Percentiles rank a stretch among this genome's conserved stretches.
phyloP scores from a whole-genome alignment of 35 echinoderm and acorn worm genomes.

The Nesometra sesokonis region DNA sequence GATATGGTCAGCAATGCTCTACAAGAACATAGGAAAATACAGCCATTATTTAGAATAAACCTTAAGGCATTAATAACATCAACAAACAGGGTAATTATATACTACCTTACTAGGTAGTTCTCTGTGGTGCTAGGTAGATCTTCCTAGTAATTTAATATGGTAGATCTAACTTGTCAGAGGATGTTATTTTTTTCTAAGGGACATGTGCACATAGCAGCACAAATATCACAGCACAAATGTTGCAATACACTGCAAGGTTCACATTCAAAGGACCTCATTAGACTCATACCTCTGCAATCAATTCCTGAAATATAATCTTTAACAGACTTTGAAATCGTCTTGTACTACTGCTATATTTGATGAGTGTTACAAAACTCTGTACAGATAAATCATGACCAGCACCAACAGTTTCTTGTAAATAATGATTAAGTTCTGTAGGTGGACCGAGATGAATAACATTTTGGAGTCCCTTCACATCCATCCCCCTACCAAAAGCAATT shows the following conservation, averaged over 20 bases:
- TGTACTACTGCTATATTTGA: not conserved
- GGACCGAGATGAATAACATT: conserved; percentile 13
- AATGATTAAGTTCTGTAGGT: not conserved
- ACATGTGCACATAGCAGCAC: not conserved
- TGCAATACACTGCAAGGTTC: not conserved
- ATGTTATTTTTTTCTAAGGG: too few species aligned
- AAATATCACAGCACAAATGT: not conserved
- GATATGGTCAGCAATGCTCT: too few species aligned
- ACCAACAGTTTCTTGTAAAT: conserved; percentile 22
- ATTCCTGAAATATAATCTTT: not conserved
- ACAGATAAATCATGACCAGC: conserved; percentile 2
- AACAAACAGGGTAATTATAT: too few species aligned
- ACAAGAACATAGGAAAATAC: too few species aligned
- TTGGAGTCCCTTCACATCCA: conserved; percentile 12
- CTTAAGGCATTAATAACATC: too few species aligned
- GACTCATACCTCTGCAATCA: not conserved
- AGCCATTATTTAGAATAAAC: too few species aligned
- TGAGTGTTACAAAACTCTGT: not conserved
- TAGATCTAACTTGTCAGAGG: too few species aligned
- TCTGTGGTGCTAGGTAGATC: too few species aligned
- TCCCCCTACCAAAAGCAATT: conserved; percentile 27
- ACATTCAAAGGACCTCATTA: not conserved
- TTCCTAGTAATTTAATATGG: too few species aligned
- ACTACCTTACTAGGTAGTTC: too few species aligned
- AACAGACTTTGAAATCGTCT: not conserved